These are phyloP conservation scores for Bombylius major DNA, from an alignment of 2,888 invertebrate species.

Conservation along the genomic window DNA sequence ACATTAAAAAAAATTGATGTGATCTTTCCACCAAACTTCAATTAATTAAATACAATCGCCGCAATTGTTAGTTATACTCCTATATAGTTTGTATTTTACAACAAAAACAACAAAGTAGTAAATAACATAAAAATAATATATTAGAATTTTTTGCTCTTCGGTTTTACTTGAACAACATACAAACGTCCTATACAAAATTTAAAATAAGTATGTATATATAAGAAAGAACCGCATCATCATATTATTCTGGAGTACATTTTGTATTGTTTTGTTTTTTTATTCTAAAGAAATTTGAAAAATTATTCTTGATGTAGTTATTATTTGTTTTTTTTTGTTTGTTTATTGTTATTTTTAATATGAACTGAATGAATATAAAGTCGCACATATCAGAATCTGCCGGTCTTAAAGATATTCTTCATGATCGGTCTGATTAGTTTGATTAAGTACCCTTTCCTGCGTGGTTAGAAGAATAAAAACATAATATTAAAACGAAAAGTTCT, in stretches of 20 bases:
- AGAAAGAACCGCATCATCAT: too few relatives aligned
- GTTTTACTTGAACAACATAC: too few relatives aligned
- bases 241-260: too few relatives aligned
- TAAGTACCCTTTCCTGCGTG: constrained; percentile 6
- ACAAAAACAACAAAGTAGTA: constrained; percentile 1
- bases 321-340: too few relatives aligned
- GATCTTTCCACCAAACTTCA: constrained; percentile 29
- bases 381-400: too few relatives aligned
- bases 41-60: constrained; percentile 38
- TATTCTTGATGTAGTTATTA: too few relatives aligned
- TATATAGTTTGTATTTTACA: neutral
- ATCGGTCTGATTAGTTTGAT: constrained; percentile 10
- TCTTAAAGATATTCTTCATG: constrained; percentile 1
- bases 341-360: neutral
- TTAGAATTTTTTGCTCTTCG: too few relatives aligned
- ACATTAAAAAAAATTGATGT: neutral
- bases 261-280: too few relatives aligned
- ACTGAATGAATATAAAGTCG: neutral
- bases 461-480: neutral
- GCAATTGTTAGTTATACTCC: constrained; percentile 30
- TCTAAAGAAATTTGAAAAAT: too few relatives aligned
- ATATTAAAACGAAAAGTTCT: too few relatives aligned
- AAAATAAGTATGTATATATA: too few relatives aligned
- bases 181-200: too few relatives aligned
- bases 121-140: neutral